These are phyloP conservation scores for Axea sp. DNA, from an alignment of 2,888 invertebrate species.

Conservation along the genomic window DNA sequence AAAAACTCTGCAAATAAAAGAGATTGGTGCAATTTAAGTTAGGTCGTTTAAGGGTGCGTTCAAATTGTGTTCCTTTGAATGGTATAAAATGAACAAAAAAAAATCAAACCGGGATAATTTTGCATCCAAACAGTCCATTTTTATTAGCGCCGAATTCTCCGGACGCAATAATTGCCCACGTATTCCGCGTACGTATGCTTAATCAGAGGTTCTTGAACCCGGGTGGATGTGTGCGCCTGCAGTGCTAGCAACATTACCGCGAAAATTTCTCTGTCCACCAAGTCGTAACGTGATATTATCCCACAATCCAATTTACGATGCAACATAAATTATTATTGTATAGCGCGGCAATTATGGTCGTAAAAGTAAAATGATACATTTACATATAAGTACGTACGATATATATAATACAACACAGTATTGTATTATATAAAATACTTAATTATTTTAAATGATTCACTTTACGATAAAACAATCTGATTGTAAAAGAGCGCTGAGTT, in stretches of 20 bases:
- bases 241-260: conserved; percentile 59
- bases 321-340: conserved; percentile 39
- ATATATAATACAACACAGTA: no score
- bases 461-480: no score
- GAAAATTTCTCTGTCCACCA: conserved; percentile 58
- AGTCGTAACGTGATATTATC: conserved; percentile 43
- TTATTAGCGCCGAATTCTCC: conserved; percentile 37
- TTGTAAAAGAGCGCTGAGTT: no score
- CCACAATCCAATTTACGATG: conserved; percentile 41
- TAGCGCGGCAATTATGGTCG: conserved; percentile 20
- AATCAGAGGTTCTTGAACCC: conserved; percentile 67
- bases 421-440: no score
- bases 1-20: neutral
- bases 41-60: no score
- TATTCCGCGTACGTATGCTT: conserved; percentile 63
- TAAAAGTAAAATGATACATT: conserved; percentile 20
- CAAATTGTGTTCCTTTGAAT: conserved; percentile 3
- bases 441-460: no score
- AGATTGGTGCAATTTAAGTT: neutral
- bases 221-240: conserved; percentile 36
- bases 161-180: conserved; percentile 65
- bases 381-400: neutral
- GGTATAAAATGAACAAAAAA: conserved; percentile 4
- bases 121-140: conserved; percentile 22
- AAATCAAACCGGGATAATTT: conserved; percentile 2